Evolutionary conservation across 2,888 invertebrate species (phyloP), one percentile per base, ranked within the genome.

Genomic region (Imbricaverruca yamaguchii): DNA sequence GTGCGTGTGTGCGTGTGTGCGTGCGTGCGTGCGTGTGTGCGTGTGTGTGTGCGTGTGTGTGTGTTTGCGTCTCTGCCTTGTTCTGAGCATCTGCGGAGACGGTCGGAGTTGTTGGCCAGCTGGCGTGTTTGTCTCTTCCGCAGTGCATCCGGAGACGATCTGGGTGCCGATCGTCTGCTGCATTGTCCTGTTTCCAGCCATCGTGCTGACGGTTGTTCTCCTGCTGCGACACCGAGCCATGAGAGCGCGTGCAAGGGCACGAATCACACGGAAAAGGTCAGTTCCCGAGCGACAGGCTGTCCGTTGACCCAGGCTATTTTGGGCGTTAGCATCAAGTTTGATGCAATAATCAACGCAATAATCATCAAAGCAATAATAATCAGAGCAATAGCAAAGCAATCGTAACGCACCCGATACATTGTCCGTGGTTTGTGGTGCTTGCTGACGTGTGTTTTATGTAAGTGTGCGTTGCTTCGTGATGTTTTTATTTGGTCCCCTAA

Each of bases 151-250:
- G 69, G 69, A 69, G 69, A 69, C 69, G 4, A 39, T 69, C 7
- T 69, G 69, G 69, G 69, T 69, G 69, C 69, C 69, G 39, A 69
- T 69, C 39, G 69, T 69, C 39, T 39, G 39, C 39, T 69, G 69
- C 39, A 69, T 69, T 15, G 69, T 15, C 18, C n/a, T 23, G 18
- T 69, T 69, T 39, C 69, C 69, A 6, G 69, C 39, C 18, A 6
- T 69, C 15, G 69, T 69, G 69, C 69, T 69, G 39, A 69, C 69
- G 6, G 18, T 69, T 8, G 69, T 69, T 2, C 39, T 69, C 15
- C 69, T 69, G 69, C 69, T 69, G 69, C 69, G 69, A 4, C 69
- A 53, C 15, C 39, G 69, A 8, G 69, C 69, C 39, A 69, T 69
- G 8, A 39, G 69, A 15, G 69, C 69, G 6, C 39, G 69, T 4